Conservation (phyloP, 2,797 vertebrate species). For the Hozukius guyotensis region DNA sequence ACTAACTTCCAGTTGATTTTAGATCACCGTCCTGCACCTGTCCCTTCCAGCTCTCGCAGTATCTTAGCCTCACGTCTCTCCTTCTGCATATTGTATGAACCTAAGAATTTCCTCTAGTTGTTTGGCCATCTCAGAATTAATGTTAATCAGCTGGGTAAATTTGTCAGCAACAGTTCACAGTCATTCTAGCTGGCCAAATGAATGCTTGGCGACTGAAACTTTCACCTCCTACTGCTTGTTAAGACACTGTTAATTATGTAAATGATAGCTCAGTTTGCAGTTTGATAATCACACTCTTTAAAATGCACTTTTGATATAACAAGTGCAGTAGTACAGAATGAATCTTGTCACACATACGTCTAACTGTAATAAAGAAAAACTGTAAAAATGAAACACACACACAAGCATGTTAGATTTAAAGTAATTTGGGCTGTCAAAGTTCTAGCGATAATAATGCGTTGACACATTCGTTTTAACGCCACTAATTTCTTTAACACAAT, state of each 20-base stretch:
- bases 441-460: too few species aligned
- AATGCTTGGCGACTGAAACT: not conserved
- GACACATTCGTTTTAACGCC: too few species aligned
- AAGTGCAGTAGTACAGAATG: not conserved
- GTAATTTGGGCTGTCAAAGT: not conserved
- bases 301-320: not conserved
- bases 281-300: not conserved
- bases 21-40: not conserved
- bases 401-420: not conserved
- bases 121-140: not conserved
- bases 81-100: not conserved
- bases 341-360: not conserved
- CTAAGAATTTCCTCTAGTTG: not conserved
- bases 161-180: not conserved
- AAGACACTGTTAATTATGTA: not conserved
- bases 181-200: not conserved
- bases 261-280: not conserved
- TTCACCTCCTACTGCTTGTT: not conserved
- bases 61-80: not conserved
- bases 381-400: not conserved
- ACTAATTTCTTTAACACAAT: not conserved
- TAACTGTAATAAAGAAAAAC: not conserved
- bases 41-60: not conserved
- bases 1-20: conserved; percentile 5
- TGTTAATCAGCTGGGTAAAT: not conserved